These are phyloP conservation scores for Cephalopterus ornatus DNA, from an alignment of 2,113 vertebrate species.

Conservation along the genomic window DNA sequence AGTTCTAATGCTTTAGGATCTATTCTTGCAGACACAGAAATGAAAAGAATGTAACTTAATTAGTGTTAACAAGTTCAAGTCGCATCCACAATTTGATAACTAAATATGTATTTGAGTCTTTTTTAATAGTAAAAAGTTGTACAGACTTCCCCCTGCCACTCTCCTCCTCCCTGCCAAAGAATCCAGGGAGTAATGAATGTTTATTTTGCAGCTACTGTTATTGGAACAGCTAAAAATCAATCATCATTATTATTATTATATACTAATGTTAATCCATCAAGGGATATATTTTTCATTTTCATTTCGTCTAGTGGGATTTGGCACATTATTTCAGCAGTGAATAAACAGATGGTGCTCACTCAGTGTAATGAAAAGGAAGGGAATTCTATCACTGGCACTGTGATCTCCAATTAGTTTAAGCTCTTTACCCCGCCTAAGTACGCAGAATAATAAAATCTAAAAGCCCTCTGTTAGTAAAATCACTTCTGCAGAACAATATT, in stretches of 20 bases:
- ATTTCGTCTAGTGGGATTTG: background rate
- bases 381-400: background rate
- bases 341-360: background rate
- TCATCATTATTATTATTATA: background rate
- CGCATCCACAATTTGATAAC: background rate
- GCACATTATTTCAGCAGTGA: background rate
- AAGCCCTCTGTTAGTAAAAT: background rate
- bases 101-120: background rate
- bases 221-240: background rate
- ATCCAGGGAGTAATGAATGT: background rate
- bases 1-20: background rate
- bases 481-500: background rate
- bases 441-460: background rate
- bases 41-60: background rate
- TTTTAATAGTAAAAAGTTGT: background rate
- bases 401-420: background rate
- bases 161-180: background rate
- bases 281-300: conserved; percentile 36
- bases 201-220: background rate
- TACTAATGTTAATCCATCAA: background rate
- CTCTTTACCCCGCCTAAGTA: background rate
- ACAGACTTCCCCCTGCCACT: rapidly evolving
- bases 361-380: conserved; percentile 8
- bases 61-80: background rate
- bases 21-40: background rate